Conservation (phyloP, 2,113 vertebrate species). For the Syngnathus scovelli region DNA sequence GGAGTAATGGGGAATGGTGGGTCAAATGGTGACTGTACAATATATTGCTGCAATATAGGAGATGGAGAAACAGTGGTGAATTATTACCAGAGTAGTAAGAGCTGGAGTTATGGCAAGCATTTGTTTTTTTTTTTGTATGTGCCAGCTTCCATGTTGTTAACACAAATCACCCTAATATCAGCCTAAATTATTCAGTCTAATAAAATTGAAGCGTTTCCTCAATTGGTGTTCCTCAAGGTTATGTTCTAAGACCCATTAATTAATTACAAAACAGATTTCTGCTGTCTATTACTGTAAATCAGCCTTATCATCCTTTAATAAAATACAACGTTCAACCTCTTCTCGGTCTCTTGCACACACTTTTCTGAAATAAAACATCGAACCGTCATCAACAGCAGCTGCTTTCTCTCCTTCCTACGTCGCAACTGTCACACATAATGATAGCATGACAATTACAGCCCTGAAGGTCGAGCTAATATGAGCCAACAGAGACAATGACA, state of each 20-base stretch:
- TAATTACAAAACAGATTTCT: background rate
- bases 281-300: background rate
- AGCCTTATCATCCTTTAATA: background rate
- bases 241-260: background rate
- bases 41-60: background rate
- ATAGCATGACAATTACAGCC: background rate
- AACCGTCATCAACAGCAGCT: background rate
- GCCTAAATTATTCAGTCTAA: no score
- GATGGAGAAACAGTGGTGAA: background rate
- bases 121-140: background rate
- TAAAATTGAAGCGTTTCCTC: no score
- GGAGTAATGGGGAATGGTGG: background rate
- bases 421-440: background rate
- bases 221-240: constrained; percentile 2
- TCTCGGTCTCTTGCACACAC: background rate
- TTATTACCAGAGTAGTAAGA: background rate
- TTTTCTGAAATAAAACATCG: background rate
- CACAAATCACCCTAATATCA: background rate
- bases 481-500: background rate
- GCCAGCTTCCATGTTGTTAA: background rate
- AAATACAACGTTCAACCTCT: background rate
- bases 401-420: background rate
- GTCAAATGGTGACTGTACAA: constrained; percentile 12
- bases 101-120: background rate
- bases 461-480: background rate